These are phyloP conservation scores for Anoplius nigerrimus DNA, from an alignment of 2,888 invertebrate genomes.

Conservation along the genomic window DNA sequence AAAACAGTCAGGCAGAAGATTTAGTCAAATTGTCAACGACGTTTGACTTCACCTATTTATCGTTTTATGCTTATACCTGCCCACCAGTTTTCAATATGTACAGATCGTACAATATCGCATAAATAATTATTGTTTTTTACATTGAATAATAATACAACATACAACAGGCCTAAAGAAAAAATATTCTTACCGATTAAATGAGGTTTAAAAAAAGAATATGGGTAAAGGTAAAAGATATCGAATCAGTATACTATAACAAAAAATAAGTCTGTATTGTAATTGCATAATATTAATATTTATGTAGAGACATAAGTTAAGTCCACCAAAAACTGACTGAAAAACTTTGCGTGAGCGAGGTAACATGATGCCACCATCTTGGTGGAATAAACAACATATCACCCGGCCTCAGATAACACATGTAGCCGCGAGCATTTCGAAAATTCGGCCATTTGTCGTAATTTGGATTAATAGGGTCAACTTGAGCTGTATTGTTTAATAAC, in stretches of 20 bases:
- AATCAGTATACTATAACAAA: not conserved
- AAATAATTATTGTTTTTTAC: too few species aligned
- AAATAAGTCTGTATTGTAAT: too few species aligned
- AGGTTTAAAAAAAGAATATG: not conserved
- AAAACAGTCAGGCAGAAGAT: too few species aligned
- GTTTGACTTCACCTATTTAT: too few species aligned
- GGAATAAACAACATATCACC: conserved; percentile 97
- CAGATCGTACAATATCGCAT: too few species aligned
- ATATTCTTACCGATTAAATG: not conserved
- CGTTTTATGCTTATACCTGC: too few species aligned
- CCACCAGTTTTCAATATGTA: too few species aligned
- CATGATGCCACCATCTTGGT: conserved; percentile 98
- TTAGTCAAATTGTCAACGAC: too few species aligned
- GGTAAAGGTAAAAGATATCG: not conserved
- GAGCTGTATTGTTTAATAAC: conserved; percentile 92
- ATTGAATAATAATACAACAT: too few species aligned
- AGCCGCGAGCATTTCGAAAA: conserved; percentile 80
- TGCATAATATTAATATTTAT: not conserved
- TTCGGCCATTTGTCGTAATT: conserved; percentile 85
- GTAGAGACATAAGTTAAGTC: conserved; percentile 76
- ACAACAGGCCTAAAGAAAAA: not conserved
- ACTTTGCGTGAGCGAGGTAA: conserved; percentile 90
- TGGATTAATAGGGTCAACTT: conserved; percentile 89
- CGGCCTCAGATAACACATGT: conserved; percentile 83
- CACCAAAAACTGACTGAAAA: conserved; percentile 99